Conservation (phyloP, 2,888 invertebrate species). For the Dioctria linearis region DNA sequence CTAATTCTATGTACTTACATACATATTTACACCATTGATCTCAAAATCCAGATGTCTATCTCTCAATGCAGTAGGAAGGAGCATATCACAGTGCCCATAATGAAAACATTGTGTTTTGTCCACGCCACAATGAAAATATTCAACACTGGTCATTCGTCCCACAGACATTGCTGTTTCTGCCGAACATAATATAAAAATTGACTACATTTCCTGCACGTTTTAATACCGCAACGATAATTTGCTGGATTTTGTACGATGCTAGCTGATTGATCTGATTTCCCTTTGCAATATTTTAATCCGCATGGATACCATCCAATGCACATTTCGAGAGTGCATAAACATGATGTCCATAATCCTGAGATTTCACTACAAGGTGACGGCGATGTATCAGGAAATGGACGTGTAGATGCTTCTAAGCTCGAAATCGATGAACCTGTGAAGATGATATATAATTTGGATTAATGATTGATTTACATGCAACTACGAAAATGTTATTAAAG, state of each 20-base stretch:
- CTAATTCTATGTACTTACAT: conserved; percentile 25
- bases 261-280: conserved; percentile 75
- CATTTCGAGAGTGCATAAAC: conserved; percentile 88
- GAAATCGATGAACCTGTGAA: conserved; percentile 79
- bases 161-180: conserved; percentile 86
- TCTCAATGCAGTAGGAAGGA: conserved; percentile 43
- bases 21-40: conserved; percentile 21
- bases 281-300: conserved; percentile 94
- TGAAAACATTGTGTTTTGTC: conserved; percentile 10
- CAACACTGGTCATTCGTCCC: conserved; percentile 81
- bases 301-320: conserved; percentile 98
- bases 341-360: conserved; percentile 80
- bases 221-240: conserved; percentile 94
- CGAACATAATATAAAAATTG: conserved; percentile 89
- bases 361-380: conserved; percentile 78
- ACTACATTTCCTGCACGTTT: conserved; percentile 93
- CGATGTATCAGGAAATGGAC: conserved; percentile 76
- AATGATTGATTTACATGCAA: too few species aligned
- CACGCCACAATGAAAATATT: conserved; percentile 42
- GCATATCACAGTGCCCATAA: conserved; percentile 42
- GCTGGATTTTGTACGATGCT: conserved; percentile 73
- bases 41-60: conserved; percentile 19
- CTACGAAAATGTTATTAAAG: too few species aligned
- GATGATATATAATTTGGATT: too few species aligned
- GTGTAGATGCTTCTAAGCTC: conserved; percentile 80